Evolutionary conservation across 1,140 invertebrate species (phyloP).

Genomic region (Lepidurus packardi): DNA sequence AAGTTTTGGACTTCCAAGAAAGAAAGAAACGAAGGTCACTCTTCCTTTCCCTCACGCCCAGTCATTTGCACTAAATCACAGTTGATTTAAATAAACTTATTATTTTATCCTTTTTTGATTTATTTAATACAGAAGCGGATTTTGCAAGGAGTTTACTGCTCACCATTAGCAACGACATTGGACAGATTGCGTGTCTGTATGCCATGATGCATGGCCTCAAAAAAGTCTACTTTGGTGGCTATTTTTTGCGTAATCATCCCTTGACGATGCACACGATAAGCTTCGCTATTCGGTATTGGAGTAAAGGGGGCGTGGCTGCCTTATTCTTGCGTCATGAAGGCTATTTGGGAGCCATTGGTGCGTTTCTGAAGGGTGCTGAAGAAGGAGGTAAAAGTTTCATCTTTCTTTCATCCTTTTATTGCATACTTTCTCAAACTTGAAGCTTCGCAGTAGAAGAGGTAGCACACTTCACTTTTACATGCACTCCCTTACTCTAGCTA

Average conservation of each 20-base stretch:
- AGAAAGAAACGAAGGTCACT: not conserved
- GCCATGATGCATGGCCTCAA: constrained; percentile 60
- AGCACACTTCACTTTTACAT: not conserved
- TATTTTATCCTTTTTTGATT: constrained; percentile 26
- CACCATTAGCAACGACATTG: constrained; percentile 71
- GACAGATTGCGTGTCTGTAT: constrained; percentile 66
- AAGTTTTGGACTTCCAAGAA: not conserved
- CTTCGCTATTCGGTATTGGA: constrained; percentile 71
- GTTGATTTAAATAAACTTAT: not conserved
- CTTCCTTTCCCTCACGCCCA: not conserved
- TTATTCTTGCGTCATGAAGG: constrained; percentile 71
- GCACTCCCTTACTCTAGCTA: not conserved
- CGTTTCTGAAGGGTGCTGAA: constrained; percentile 65
- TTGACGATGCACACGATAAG: constrained; percentile 69
- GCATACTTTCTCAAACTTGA: too few species aligned
- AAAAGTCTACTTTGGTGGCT: constrained; percentile 66
- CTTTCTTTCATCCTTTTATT: not conserved
- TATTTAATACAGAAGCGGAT: constrained; percentile 54
- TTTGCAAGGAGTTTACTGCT: constrained; percentile 64
- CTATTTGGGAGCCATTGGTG: constrained; percentile 70
- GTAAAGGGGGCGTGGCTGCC: constrained; percentile 62
- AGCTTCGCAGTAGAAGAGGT: not conserved
- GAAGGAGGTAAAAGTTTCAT: constrained; percentile 48
- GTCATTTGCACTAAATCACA: too few species aligned
- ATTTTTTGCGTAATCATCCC: constrained; percentile 68